Evolutionary conservation across 2,797 vertebrate genomes (phyloP).

Genomic region (Silurus lanzhouensis): DNA sequence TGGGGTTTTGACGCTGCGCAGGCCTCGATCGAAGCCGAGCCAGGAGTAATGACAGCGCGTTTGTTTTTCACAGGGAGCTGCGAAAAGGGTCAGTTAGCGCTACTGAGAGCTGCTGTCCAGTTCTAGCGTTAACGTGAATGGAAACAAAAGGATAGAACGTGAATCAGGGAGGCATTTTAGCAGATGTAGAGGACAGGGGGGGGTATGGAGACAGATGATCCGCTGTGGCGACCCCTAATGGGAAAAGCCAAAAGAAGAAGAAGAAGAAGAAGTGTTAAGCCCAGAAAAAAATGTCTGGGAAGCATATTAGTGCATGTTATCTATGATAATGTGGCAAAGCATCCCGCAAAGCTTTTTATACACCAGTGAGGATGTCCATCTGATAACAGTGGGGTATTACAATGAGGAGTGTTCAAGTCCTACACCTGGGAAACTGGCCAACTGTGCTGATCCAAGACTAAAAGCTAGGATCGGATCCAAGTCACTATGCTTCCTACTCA

Average conservation of each 20-base stretch:
- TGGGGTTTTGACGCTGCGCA: slow-evolving; percentile 31
- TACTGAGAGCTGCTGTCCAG: slow-evolving; percentile 27
- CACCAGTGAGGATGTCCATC: slow-evolving; percentile 20
- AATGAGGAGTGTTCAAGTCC: slow-evolving; percentile 3
- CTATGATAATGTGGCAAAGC: background rate
- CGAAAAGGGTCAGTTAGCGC: slow-evolving; percentile 31
- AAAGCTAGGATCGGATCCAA: slow-evolving; percentile 21
- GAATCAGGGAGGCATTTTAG: background rate
- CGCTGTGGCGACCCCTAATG: too few species aligned
- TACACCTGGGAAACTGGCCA: slow-evolving; percentile 16
- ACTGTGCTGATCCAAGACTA: background rate
- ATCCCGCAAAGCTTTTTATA: slow-evolving; percentile 9
- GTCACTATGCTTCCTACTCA: background rate
- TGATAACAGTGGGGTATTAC: slow-evolving; percentile 17
- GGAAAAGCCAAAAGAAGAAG: too few species aligned
- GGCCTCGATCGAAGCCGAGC: slow-evolving; percentile 39
- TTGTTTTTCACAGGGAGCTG: slow-evolving; percentile 32
- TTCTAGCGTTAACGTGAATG: slow-evolving; percentile 14
- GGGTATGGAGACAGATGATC: too few species aligned
- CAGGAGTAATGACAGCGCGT: slow-evolving; percentile 33
- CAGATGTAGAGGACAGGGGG: too few species aligned
- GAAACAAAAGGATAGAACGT: background rate
- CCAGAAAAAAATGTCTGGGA: background rate
- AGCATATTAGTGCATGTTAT: background rate
- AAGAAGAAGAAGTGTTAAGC: background rate